Percentiles rank a stretch among this genome's conserved stretches.
Conservation (phyloP, 2,113 vertebrate species). For the Tricholaema leucomelas region DNA sequence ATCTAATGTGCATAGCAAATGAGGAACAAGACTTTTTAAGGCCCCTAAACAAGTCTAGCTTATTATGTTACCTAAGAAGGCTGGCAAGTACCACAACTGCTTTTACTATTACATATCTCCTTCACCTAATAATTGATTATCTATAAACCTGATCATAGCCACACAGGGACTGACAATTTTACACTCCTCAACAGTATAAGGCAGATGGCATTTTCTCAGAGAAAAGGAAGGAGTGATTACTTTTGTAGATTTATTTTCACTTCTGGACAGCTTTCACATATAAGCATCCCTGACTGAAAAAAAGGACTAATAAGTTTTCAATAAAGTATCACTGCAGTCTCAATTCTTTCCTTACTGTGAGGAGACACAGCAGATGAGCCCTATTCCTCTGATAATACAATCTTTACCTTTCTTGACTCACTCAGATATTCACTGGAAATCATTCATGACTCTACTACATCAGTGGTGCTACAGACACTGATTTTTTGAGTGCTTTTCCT, state of each 20-base stretch:
- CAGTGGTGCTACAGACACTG: neutral
- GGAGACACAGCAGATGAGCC: neutral
- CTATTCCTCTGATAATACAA: neutral
- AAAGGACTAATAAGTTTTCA: neutral
- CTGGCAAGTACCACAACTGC: neutral
- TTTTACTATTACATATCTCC: neutral
- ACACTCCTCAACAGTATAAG: neutral
- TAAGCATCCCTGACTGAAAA: neutral
- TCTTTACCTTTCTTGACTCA: neutral
- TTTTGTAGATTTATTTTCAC: neutral
- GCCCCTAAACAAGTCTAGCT: neutral
- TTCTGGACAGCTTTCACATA: neutral
- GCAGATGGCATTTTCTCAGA: neutral
- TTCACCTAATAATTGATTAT: neutral
- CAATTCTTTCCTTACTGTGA: neutral
- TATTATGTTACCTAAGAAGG: neutral
- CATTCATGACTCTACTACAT: neutral
- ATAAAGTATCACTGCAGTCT: neutral
- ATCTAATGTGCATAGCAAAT: neutral
- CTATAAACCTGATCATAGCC: neutral
- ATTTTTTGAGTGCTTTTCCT: neutral
- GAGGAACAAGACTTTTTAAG: neutral
- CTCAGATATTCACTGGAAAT: neutral
- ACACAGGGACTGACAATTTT: neutral
- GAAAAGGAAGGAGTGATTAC: neutral